phyloP scores from a whole-genome alignment of 2,888 invertebrate species.

The Teinopalpus imperialis region DNA sequence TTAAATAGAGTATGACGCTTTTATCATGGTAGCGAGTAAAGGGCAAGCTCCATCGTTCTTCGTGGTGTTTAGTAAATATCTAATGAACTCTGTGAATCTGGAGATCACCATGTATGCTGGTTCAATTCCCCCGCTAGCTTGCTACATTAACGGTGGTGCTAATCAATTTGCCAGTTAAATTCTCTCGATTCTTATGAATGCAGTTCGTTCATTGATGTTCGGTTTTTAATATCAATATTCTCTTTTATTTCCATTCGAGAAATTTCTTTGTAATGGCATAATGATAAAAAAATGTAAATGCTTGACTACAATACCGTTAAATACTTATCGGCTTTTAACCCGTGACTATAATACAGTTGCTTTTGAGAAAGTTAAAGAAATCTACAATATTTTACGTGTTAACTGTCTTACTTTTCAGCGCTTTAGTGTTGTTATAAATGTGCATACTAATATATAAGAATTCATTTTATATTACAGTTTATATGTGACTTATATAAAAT shows the following conservation, averaged over 20 bases:
- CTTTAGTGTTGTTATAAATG: too few species aligned
- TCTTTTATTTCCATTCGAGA: conserved; percentile 14
- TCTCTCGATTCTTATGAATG: conserved; percentile 19
- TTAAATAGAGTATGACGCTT: too few species aligned
- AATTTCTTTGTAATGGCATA: conserved; percentile 9
- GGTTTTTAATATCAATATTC: conserved; percentile 9
- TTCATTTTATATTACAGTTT: too few species aligned
- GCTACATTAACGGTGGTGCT: conserved; percentile 25
- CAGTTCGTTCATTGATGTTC: conserved; percentile 13
- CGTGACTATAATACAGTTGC: conserved; percentile 3
- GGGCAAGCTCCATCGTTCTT: conserved; percentile 50
- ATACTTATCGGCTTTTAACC: conserved; percentile 12
- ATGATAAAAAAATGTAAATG: conserved; percentile 9
- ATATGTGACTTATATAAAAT: too few species aligned
- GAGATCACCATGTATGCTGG: conserved; percentile 37
- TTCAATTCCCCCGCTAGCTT: conserved; percentile 12
- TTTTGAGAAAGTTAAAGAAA: conserved; percentile 2
- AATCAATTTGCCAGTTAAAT: conserved; percentile 34
- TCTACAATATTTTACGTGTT: neutral
- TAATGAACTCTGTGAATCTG: conserved; percentile 61
- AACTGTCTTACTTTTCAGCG: neutral
- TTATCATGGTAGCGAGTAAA: too few species aligned
- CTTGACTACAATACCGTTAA: conserved; percentile 14
- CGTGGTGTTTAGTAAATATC: conserved; percentile 54
- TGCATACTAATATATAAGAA: too few species aligned